Evolutionary conservation across 2,888 invertebrate genomes (phyloP), one percentile per base, ranked within the genome.

Genomic region (Lamellibrachia satsuma): DNA sequence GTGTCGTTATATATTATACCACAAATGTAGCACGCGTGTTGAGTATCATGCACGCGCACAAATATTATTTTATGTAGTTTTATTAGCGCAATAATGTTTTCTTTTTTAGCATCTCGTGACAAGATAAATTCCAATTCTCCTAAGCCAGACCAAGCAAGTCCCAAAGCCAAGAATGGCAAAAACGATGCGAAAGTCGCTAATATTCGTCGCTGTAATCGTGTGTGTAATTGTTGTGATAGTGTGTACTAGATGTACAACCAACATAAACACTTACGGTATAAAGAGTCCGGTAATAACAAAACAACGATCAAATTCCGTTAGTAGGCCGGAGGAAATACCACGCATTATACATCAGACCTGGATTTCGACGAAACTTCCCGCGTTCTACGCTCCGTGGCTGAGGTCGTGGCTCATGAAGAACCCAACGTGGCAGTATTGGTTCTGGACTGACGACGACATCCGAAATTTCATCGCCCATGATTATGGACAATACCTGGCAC

Each of bases 401-500:
- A 94, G 95, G 93, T 94, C 95, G 0, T 96, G 96, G 96, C 90
- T 94, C 9, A 93, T 94, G 52, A 93, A 94, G 55, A 95, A 96
- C 93, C 95, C 95, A 7, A 95, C 94, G 90, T 96, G 96, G 96
- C 95, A 95, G 92, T 96, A 96, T 93, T 95, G 95, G 95, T 94
- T 96, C 55, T 96, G 96, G 96, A 96, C 96, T 15, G 96, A 96
- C 94, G 94, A 94, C 27, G 95, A 95, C 94, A 95, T 95, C 9
- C 93, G 95, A 91, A 91, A 93, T 51, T 94, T 96, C 7, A 95
- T 96, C 52, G 93, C 93, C 7, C 95, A 95, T 3, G 94, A 94
- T 90, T 95, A 95, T 94, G 95, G 96, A 4, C 75, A 94, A 60
- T 94, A 95, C 52, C 92, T 95, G 52, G 91, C 93, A 7, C 94